phyloP scores from a whole-genome alignment of 2,113 vertebrate species.

The Setophaga petechia region DNA sequence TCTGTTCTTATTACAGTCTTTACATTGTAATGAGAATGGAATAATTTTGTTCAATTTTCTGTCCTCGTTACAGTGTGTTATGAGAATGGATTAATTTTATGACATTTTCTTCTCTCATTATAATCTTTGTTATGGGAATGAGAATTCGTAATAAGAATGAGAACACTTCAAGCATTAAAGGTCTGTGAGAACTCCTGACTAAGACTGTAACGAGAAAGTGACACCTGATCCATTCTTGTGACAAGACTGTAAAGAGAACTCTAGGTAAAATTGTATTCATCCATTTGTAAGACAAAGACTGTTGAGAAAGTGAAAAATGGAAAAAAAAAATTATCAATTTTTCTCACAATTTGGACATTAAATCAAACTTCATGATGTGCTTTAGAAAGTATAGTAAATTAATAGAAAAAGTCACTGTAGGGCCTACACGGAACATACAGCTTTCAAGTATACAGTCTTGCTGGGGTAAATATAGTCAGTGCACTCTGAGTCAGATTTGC shows the following conservation, averaged over 20 bases:
- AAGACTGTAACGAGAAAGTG: slow-evolving; percentile 63
- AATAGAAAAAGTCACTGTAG: not conserved
- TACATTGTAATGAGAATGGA: slow-evolving; percentile 73
- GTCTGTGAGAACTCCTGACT: slow-evolving; percentile 65
- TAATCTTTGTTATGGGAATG: slow-evolving; percentile 78
- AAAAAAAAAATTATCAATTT: slow-evolving; percentile 49
- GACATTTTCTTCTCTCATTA: slow-evolving; percentile 79
- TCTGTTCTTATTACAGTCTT: slow-evolving; percentile 76
- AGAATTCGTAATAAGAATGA: slow-evolving; percentile 73
- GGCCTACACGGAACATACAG: not conserved
- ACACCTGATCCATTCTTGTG: slow-evolving; percentile 60
- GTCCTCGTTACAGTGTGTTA: slow-evolving; percentile 74
- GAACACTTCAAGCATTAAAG: slow-evolving; percentile 72
- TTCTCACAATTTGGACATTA: slow-evolving; percentile 22
- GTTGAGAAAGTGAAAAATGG: slow-evolving; percentile 54
- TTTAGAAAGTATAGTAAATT: not conserved
- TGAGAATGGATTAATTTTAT: slow-evolving; percentile 80
- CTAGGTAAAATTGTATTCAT: slow-evolving; percentile 62
- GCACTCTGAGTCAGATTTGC: not conserved
- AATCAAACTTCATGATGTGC: not conserved
- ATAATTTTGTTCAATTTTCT: slow-evolving; percentile 79
- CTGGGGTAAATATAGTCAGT: not conserved
- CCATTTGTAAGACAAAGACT: slow-evolving; percentile 49
- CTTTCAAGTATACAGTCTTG: not conserved
- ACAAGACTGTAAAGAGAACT: slow-evolving; percentile 58